A percentile compares a stretch with the other conserved stretches of the same genome.
phyloP scores from a whole-genome alignment of 2,797 vertebrate species.

The Poecilia velifera region DNA sequence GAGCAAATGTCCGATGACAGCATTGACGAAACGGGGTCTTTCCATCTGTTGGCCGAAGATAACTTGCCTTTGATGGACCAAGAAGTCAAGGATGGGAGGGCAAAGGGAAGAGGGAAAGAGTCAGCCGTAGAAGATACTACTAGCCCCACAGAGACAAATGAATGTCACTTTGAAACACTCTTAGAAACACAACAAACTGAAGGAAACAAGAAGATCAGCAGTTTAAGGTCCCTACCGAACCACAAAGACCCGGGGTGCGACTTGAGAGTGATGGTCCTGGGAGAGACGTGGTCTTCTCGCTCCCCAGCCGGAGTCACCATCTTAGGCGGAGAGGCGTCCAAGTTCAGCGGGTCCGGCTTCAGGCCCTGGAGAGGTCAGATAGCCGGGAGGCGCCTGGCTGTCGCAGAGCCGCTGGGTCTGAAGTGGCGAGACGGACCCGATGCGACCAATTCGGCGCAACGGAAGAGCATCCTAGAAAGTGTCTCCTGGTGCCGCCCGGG shows the following conservation, averaged over 20 bases:
- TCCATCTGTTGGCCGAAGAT: background rate
- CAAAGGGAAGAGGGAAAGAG: constrained; percentile 16
- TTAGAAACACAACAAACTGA: constrained; percentile 2
- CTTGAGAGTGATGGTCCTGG: constrained; percentile 72
- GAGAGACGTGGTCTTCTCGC: constrained; percentile 73
- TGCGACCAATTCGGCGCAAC: background rate
- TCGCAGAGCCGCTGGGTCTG: constrained; percentile 65
- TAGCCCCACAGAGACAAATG: constrained; percentile 20
- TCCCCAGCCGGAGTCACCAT: constrained; percentile 54
- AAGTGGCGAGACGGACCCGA: constrained; percentile 74
- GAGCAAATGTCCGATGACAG: background rate
- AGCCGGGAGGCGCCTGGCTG: constrained; percentile 44
- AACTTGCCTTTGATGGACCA: constrained; percentile 26
- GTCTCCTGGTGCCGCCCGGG: constrained; percentile 57
- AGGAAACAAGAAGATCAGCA: background rate
- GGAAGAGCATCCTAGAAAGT: constrained; percentile 46
- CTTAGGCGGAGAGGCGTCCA: constrained; percentile 47
- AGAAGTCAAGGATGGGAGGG: constrained; percentile 42
- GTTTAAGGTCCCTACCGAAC: constrained; percentile 11
- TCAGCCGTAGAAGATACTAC: background rate
- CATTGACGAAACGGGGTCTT: background rate
- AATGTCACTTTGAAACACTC: constrained; percentile 49
- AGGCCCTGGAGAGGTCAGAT: constrained; percentile 68
- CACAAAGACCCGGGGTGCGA: constrained; percentile 23
- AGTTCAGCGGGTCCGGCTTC: constrained; percentile 13